Percentiles rank a stretch among this genome's conserved stretches.
Evolutionary conservation across 2,888 invertebrate genomes (phyloP).

Genomic region (Endotricha flammealis): DNA sequence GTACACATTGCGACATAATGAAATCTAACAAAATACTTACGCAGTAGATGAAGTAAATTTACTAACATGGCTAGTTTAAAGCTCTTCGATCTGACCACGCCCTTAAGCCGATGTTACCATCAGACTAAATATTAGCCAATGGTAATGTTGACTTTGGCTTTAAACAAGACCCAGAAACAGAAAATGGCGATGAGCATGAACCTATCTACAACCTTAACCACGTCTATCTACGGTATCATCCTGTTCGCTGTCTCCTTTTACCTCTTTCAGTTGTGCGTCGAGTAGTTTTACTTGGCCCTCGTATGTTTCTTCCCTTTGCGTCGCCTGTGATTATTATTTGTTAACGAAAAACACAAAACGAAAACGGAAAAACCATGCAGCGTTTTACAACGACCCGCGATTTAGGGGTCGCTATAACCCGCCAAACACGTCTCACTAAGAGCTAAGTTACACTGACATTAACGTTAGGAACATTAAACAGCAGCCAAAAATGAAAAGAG

Average conservation of each 20-base stretch:
- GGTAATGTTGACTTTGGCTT: no score
- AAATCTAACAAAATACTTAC: no score
- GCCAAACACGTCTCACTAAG: conserved; percentile 28
- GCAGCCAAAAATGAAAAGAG: conserved; percentile 42
- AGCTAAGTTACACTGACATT: conserved; percentile 35
- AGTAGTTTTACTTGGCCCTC: conserved; percentile 93
- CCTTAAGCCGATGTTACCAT: no score
- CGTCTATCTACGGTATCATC: conserved; percentile 50
- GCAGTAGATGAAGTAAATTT: no score
- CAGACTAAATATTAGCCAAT: no score
- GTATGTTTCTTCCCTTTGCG: conserved; percentile 96
- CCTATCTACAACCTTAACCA: conserved; percentile 66
- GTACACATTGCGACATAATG: no score
- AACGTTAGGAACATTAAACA: conserved; percentile 43
- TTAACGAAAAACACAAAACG: conserved; percentile 68
- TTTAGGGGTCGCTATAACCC: conserved; percentile 39
- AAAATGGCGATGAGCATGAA: conserved; percentile 60
- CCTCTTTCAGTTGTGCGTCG: conserved; percentile 95
- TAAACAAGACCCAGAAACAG: no score
- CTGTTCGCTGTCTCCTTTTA: conserved; percentile 72
- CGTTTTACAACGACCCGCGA: conserved; percentile 29
- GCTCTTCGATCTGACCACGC: no score
- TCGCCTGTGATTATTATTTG: conserved; percentile 85
- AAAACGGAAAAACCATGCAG: conserved; percentile 63
- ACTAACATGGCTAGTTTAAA: no score